Evolutionary conservation across 1,140 invertebrate species (phyloP), one percentile per base, ranked within the genome.

Genomic region (Pectinophora gossypiella): DNA sequence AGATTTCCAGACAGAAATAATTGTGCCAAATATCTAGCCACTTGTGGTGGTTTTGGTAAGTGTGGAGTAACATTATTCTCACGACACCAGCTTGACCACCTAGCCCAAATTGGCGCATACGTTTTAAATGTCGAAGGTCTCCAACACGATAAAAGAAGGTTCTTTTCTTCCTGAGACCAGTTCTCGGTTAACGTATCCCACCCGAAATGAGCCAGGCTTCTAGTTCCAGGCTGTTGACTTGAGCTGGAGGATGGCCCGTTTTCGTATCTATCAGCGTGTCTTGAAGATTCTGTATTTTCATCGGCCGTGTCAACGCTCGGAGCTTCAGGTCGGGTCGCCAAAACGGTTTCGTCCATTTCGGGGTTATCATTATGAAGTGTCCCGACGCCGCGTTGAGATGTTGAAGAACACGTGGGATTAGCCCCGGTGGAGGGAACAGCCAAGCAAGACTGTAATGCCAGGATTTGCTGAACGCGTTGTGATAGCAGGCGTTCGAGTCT

Each of bases 391-490:
- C 13, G 15, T 68, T 61, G 10, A 72, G 16, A 4, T 64, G 62
- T n/a, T 13, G 3, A 7, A 71, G 44, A 5, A 71, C 59, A 4
- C 20, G 47, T 0, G 64, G 61, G 0, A 72, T 61, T 23, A 68
- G 46, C 12, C 48, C 49, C 2, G 68, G 68, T 7, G 72, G 72
- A 5, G 79, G 76, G 35, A 83, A 83, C 20, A 78, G n/a, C 67
- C 75, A 80, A 0, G 53, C 74, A 22, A 79, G 68, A 3, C 21
- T 48, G 64, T 53, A 78, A n/a, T 60, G 12, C 75, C 79, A 83
- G 0, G 7, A 38, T 13, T 19, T 59, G 48, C 59, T 53, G 63
- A 82, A 76, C 0, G 70, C 73, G 35, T 76, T 63, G 49, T 59
- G 59, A 48, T 56, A 64, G 3, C 43, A 40, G 7, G 70, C 74